phyloP scores from a whole-genome alignment of 1,140 invertebrate genomes.

The Chymomyza costata region DNA sequence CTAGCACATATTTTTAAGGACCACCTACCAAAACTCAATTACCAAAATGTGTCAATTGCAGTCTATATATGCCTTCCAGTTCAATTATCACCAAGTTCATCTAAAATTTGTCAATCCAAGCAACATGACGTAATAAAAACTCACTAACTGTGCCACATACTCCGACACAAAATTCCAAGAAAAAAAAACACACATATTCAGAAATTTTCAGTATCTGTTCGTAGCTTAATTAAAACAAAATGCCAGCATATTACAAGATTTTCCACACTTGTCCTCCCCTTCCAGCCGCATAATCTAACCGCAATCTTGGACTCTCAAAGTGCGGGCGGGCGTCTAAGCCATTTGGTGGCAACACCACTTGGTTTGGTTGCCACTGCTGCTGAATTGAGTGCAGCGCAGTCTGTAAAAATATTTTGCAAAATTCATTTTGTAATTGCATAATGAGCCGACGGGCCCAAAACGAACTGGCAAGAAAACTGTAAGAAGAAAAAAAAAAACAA shows the following conservation, averaged over 20 bases:
- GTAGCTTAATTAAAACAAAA: conserved; percentile 29
- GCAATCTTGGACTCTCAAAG: not conserved
- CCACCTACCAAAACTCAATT: no score
- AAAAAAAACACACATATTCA: conserved; percentile 1
- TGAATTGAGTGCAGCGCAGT: conserved; percentile 9
- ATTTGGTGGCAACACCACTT: no score
- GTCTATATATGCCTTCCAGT: not conserved
- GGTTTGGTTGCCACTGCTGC: no score
- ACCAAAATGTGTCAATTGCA: no score
- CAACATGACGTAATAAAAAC: conserved; percentile 49
- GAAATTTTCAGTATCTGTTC: not conserved
- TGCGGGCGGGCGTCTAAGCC: conserved; percentile 8
- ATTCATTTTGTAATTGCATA: conserved; percentile 54
- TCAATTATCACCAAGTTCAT: not conserved
- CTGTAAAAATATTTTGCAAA: conserved; percentile 17
- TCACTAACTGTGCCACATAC: not conserved
- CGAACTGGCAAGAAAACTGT: conserved; percentile 1
- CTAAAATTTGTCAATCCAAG: conserved; percentile 32
- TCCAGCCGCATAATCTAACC: not conserved
- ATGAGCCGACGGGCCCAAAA: conserved; percentile 37
- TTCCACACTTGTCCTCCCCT: no score
- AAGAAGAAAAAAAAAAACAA: conserved; percentile 6
- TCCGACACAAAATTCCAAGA: conserved; percentile 8
- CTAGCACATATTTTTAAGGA: no score
- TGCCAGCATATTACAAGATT: conserved; percentile 19